These are phyloP conservation scores for Chamaetylas fuelleborni DNA, from an alignment of 2,113 vertebrate species.

Conservation along the genomic window DNA sequence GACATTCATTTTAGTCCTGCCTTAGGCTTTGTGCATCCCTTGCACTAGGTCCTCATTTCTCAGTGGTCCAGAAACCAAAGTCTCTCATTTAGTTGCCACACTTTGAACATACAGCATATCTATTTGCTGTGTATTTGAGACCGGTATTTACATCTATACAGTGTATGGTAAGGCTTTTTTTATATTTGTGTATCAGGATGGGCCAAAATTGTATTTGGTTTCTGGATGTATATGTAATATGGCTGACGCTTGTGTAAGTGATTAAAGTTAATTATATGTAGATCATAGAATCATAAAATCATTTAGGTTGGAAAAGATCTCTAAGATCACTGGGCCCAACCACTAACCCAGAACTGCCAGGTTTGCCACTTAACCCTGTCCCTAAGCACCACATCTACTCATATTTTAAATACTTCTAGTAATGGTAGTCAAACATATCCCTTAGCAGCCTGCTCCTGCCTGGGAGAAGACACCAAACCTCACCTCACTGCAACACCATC, in stretches of 20 bases:
- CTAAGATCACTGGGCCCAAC: not conserved
- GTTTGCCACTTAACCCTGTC: rapidly evolving
- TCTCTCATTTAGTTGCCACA: rapidly evolving
- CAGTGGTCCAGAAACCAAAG: not conserved
- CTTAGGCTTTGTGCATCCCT: not conserved
- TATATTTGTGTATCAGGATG: not conserved
- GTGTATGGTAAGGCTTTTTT: not conserved
- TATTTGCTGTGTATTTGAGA: rapidly evolving
- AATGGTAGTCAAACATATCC: not conserved
- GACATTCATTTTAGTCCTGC: not conserved
- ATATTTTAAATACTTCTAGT: not conserved
- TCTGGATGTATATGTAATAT: not conserved
- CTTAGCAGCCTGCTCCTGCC: not conserved
- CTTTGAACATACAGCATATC: not conserved
- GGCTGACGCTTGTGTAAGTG: rapidly evolving
- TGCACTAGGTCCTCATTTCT: not conserved
- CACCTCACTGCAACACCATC: not conserved
- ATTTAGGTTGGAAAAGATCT: not conserved
- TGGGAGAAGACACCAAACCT: not conserved
- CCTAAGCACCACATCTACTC: not conserved
- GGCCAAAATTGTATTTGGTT: not conserved
- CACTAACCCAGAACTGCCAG: not conserved
- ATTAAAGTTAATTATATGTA: not conserved
- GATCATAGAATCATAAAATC: not conserved
- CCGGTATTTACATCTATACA: not conserved